phyloP scores from a whole-genome alignment of 23 tunicate genomes.

The Diplosoma virens region DNA sequence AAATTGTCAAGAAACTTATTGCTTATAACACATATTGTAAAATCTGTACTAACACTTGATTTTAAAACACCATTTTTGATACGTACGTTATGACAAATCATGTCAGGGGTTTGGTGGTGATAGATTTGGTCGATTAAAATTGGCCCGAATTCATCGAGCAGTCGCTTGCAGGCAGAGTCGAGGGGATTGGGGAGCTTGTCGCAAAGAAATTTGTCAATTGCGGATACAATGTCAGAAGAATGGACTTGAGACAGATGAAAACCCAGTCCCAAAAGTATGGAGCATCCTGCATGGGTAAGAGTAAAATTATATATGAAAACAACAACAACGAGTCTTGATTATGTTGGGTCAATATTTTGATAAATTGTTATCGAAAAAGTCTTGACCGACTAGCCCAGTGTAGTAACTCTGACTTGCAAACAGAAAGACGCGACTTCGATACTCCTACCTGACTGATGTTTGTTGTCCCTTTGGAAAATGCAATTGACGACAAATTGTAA shows the following conservation, averaged over 20 bases:
- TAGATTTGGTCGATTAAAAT: slow-evolving; percentile 53
- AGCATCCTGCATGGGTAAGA: slow-evolving; percentile 56
- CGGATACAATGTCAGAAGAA: slow-evolving; percentile 55
- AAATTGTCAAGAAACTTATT: too few relatives aligned
- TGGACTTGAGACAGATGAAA: slow-evolving; percentile 81
- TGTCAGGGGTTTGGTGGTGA: slow-evolving; percentile 66
- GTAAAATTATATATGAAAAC: neutral
- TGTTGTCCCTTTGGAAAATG: neutral
- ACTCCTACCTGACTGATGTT: neutral
- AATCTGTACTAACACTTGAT: too few relatives aligned
- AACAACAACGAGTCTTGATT: neutral
- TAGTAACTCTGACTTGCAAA: too few relatives aligned
- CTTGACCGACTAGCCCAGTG: too few relatives aligned
- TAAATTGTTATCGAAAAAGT: too few relatives aligned
- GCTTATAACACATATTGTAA: too few relatives aligned
- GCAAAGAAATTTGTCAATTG: slow-evolving; percentile 55
- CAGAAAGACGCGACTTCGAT: too few relatives aligned
- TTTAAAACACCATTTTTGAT: too few relatives aligned
- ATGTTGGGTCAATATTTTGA: neutral
- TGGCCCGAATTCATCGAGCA: slow-evolving; percentile 56
- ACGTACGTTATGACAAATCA: slow-evolving; percentile 64
- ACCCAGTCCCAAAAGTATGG: slow-evolving; percentile 50
- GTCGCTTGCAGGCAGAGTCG: slow-evolving; percentile 36
- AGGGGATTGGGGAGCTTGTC: slow-evolving; percentile 39
- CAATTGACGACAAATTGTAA: too few relatives aligned